These are phyloP conservation scores for Lepidurus arcticus DNA, from an alignment of 1,140 invertebrate species.

Conservation along the genomic window DNA sequence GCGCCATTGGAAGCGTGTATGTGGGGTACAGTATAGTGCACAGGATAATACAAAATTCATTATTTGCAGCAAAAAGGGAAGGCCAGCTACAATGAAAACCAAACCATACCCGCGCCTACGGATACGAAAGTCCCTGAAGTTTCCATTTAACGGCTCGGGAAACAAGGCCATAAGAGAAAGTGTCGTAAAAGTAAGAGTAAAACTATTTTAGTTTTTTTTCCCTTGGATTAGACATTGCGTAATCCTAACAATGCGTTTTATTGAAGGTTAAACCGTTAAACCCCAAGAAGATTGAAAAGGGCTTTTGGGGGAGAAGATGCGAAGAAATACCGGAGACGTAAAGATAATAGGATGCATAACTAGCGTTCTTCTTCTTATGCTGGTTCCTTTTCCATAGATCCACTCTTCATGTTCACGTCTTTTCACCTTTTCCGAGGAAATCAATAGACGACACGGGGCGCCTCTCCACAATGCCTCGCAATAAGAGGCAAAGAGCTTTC, in stretches of 20 bases:
- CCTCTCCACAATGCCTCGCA: slow-evolving; percentile 13
- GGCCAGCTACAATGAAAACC: not conserved
- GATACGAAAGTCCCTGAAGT: slow-evolving; percentile 9
- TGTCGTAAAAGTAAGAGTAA: not conserved
- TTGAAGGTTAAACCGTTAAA: not conserved
- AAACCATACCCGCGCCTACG: slow-evolving; percentile 16
- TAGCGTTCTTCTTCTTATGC: not conserved
- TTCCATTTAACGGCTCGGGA: slow-evolving; percentile 9
- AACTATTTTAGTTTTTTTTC: not conserved
- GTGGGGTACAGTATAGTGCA: too few species aligned
- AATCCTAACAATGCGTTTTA: not conserved
- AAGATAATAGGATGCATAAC: slow-evolving; percentile 5
- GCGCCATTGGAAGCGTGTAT: not conserved
- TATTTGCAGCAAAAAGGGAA: not conserved
- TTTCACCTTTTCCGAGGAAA: not conserved
- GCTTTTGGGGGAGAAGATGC: not conserved
- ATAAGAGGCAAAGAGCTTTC: not conserved
- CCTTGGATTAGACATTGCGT: not conserved
- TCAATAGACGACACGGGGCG: slow-evolving; percentile 20
- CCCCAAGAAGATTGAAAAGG: not conserved
- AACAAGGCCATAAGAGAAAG: slow-evolving; percentile 21
- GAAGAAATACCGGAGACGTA: not conserved
- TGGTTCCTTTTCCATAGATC: not conserved
- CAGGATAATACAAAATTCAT: too few species aligned
- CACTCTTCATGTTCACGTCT: not conserved